These are phyloP conservation scores for Oryzias dopingdopingensis DNA, from an alignment of 2,797 vertebrate species.

Conservation along the genomic window DNA sequence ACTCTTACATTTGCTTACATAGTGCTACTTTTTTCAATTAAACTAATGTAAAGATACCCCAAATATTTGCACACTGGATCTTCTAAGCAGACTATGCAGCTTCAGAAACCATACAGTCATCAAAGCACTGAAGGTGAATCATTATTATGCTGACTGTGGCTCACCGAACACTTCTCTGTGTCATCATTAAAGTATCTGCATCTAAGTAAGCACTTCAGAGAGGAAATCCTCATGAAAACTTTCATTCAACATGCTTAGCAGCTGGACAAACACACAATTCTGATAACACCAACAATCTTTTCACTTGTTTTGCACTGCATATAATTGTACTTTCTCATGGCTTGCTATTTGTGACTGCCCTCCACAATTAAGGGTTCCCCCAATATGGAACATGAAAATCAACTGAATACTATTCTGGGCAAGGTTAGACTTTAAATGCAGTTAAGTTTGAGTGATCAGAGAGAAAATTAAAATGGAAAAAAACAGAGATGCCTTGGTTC, in stretches of 20 bases:
- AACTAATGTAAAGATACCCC: too few species aligned
- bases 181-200: constrained; percentile 1
- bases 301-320: neutral
- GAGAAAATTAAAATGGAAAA: constrained; percentile 52
- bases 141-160: neutral
- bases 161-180: constrained; percentile 1
- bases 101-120: neutral
- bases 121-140: neutral
- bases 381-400: neutral
- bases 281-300: constrained; percentile 2
- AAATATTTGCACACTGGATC: neutral
- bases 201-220: constrained; percentile 13
- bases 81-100: neutral
- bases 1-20: too few species aligned
- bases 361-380: constrained; percentile 14
- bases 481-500: constrained; percentile 36
- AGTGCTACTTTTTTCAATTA: too few species aligned
- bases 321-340: neutral
- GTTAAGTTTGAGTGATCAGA: constrained; percentile 54
- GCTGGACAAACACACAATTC: constrained; percentile 2
- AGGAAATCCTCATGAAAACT: constrained; percentile 2
- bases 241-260: constrained; percentile 1
- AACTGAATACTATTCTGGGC: constrained; percentile 43
- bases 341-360: constrained; percentile 28
- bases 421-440: constrained; percentile 56